phyloP scores from a whole-genome alignment of 1,140 invertebrate genomes.

The Penaeus chinensis region DNA sequence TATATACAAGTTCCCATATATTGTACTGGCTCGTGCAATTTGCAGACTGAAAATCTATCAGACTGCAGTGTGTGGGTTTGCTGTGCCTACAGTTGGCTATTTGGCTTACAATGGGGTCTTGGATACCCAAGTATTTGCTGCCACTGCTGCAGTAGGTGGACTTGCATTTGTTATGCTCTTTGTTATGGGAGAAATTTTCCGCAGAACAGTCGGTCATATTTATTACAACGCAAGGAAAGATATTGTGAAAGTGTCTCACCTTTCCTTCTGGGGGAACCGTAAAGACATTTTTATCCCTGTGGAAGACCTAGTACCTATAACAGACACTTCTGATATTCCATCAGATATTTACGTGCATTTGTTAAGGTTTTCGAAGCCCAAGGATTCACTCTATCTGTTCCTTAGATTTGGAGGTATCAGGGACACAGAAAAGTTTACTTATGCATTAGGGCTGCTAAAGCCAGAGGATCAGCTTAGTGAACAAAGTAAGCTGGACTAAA shows the following conservation, averaged over 20 bases:
- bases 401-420: constrained; percentile 57
- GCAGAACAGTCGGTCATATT: constrained; percentile 39
- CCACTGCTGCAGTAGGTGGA: not conserved
- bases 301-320: constrained; percentile 45
- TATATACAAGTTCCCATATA: constrained; percentile 78
- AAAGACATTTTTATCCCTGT: constrained; percentile 30
- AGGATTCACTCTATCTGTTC: constrained; percentile 32
- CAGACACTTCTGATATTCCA: constrained; percentile 28
- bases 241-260: constrained; percentile 44
- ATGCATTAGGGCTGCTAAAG: constrained; percentile 35
- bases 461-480: not conserved
- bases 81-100: constrained; percentile 29
- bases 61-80: constrained; percentile 23
- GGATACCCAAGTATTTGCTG: not conserved
- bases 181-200: constrained; percentile 58
- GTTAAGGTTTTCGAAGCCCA: constrained; percentile 28
- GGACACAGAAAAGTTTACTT: constrained; percentile 31
- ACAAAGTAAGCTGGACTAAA: not conserved
- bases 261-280: constrained; percentile 49
- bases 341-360: constrained; percentile 33
- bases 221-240: constrained; percentile 22
- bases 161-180: constrained; percentile 42
- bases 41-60: constrained; percentile 75
- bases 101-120: constrained; percentile 1
- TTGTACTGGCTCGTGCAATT: constrained; percentile 78